Evolutionary conservation across 2,888 invertebrate species (phyloP), one percentile per base, ranked within the genome.

Genomic region (Sinelater perroti): DNA sequence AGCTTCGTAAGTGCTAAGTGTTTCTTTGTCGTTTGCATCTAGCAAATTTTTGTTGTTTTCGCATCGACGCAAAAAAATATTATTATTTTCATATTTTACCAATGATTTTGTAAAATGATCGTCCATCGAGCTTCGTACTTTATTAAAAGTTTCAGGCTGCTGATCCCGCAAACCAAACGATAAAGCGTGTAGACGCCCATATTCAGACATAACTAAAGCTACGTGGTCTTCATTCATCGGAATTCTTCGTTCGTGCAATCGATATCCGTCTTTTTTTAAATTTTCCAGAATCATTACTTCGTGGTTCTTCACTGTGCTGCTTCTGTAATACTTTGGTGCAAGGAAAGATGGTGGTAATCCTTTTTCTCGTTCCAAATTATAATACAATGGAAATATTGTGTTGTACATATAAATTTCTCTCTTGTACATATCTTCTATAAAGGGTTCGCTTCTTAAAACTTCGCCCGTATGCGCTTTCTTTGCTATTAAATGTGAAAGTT

Each of bases 131-230:
- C 28, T 28, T 1, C 16, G 28, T 8, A 45, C 3, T 10, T 46
- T 28, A 2, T 30, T 18, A 30, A 54, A 54, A 5, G 17, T 10
- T 11, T 70, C 62, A 1, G 68, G 67, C 14, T 70, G 46, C 35
- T 69, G 63, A 33, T 72, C 61, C 16, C 63, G 69, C 31, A 74
- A 53, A 0, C 70, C 74, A 11, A 69, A 67, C 1, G 71, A 71
- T 1, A 71, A 50, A 1, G 72, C 69, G 52, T 76, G 75, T 11
- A 72, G 69, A 44, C 68, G 70, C 0, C 69, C 75, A 33, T 72
- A 70, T 36, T 71, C 70, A 6, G 62, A 58, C 14, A 75, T 49
- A 10, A 72, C 70, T 5, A 69, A 21, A 10, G 49, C 51, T 1
- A 73, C 55, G 52, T 75, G 75, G 13, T 67, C 59, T 11, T 66